Evolutionary conservation across 2,113 vertebrate genomes (phyloP).

Genomic region (Tiliqua scincoides): DNA sequence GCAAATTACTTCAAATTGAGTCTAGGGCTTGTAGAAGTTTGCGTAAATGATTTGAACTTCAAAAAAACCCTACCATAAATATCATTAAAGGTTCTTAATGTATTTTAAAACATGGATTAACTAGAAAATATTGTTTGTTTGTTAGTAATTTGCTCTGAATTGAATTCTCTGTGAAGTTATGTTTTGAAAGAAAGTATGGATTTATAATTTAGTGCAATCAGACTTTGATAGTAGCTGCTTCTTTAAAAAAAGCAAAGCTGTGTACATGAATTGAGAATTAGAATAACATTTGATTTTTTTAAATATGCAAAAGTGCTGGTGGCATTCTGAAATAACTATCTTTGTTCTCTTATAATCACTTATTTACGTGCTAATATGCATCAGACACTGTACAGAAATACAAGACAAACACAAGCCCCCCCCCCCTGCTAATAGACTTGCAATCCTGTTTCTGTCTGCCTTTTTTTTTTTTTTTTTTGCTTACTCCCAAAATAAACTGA

Average conservation of each 20-base stretch:
- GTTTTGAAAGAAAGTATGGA: not conserved
- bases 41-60: conserved; percentile 58
- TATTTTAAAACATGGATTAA: conserved; percentile 60
- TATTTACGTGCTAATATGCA: too few species aligned
- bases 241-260: conserved; percentile 9
- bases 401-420: too few species aligned
- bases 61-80: conserved; percentile 61
- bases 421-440: too few species aligned
- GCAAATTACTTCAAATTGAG: conserved; percentile 61
- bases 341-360: not conserved
- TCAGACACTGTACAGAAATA: too few species aligned
- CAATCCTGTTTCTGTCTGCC: not conserved
- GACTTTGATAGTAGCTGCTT: conserved; percentile 28
- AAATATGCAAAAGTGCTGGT: not conserved
- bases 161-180: conserved; percentile 38
- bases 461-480: not conserved
- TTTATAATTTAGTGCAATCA: not conserved
- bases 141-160: conserved; percentile 54
- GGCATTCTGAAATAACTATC: not conserved
- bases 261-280: not conserved
- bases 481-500: not conserved
- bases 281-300: not conserved
- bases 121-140: conserved; percentile 49
- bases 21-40: conserved; percentile 52
- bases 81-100: conserved; percentile 49